Conservation (phyloP, 2,888 invertebrate species). For the Bombyx huttoni region DNA sequence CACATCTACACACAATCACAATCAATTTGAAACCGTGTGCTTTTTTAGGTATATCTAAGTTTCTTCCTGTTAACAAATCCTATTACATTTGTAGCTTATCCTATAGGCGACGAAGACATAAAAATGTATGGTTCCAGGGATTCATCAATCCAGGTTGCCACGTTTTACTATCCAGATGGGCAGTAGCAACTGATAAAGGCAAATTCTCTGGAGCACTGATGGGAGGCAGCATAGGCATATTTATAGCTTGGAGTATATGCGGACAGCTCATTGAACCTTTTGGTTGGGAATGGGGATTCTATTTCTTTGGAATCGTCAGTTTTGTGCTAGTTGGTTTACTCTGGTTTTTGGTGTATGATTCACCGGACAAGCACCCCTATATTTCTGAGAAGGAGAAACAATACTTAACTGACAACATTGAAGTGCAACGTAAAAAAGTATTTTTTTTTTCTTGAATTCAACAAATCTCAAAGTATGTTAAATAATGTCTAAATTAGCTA, state of each 20-base stretch:
- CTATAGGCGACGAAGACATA: too few species aligned
- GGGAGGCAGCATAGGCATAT: conserved; percentile 66
- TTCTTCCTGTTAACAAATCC: too few species aligned
- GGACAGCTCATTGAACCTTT: conserved; percentile 37
- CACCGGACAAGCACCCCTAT: conserved; percentile 63
- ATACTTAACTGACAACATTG: conserved; percentile 6
- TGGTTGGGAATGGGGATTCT: conserved; percentile 74
- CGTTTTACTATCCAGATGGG: conserved; percentile 72
- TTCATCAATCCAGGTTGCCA: conserved; percentile 63
- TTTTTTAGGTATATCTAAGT: too few species aligned
- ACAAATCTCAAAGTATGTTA: too few species aligned
- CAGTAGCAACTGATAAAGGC: conserved; percentile 73
- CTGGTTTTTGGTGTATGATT: conserved; percentile 31
- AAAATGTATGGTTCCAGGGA: too few species aligned
- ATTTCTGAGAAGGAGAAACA: conserved; percentile 30
- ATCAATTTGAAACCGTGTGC: too few species aligned
- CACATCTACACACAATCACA: too few species aligned
- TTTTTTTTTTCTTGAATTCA: background rate
- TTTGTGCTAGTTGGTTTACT: conserved; percentile 11
- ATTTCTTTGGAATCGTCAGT: conserved; percentile 60
- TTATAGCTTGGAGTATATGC: conserved; percentile 8
- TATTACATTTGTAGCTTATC: too few species aligned
- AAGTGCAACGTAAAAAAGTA: conserved; percentile 1
- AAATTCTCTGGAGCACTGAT: conserved; percentile 49
- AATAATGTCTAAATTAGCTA: too few species aligned